Conservation (phyloP, 1,140 invertebrate species). For the Zaprionus lachaisei region DNA sequence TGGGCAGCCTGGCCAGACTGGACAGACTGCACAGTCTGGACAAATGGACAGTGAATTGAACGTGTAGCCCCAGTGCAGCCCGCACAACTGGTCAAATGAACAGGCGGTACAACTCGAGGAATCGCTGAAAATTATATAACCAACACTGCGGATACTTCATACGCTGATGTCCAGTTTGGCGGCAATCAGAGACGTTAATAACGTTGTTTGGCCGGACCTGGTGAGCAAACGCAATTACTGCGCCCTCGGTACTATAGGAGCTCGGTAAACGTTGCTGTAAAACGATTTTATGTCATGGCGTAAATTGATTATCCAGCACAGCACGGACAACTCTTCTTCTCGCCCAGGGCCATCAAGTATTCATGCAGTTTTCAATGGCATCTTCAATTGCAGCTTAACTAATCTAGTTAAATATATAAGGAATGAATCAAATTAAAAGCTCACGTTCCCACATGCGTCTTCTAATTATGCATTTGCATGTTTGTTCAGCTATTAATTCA, state of each 20-base stretch:
- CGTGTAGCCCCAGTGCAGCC: not conserved
- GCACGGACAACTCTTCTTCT: not conserved
- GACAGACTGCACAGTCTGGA: slow-evolving; percentile 13
- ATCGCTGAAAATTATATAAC: slow-evolving; percentile 63
- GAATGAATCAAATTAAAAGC: not conserved
- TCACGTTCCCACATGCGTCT: not conserved
- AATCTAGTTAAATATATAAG: not conserved
- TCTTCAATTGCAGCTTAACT: not conserved
- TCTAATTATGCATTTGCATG: slow-evolving; percentile 2
- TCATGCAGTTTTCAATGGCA: not conserved
- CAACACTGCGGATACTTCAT: slow-evolving; percentile 44
- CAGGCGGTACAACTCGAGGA: slow-evolving; percentile 29
- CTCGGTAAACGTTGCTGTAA: slow-evolving; percentile 25
- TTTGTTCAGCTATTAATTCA: slow-evolving; percentile 20
- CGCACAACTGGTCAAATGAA: slow-evolving; percentile 6
- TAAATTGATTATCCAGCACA: slow-evolving; percentile 25
- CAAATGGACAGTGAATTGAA: not conserved
- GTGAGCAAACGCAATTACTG: slow-evolving; percentile 45
- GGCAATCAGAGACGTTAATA: slow-evolving; percentile 61
- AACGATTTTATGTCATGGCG: slow-evolving; percentile 18
- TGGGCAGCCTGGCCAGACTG: slow-evolving; percentile 2
- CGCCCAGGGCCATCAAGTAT: no score
- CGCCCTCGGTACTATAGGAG: not conserved
- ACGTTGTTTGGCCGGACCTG: slow-evolving; percentile 43
- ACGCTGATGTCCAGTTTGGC: slow-evolving; percentile 31